phyloP scores from a whole-genome alignment of 2,888 invertebrate species.

The Platycheirus albimanus region DNA sequence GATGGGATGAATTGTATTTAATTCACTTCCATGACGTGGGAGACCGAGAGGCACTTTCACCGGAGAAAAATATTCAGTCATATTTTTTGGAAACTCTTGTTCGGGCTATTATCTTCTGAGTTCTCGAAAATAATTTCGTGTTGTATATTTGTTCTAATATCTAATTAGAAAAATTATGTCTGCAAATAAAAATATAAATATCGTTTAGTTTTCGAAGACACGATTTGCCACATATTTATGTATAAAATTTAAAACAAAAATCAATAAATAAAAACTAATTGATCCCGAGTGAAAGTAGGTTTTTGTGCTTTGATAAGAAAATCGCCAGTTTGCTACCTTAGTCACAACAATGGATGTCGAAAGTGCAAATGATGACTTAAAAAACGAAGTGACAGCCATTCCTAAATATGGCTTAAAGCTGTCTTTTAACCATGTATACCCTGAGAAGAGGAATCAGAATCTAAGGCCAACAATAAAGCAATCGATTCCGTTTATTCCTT shows the following conservation, averaged over 20 bases:
- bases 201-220: no score
- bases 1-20: slow-evolving; percentile 10
- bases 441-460: slow-evolving; percentile 88
- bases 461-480: slow-evolving; percentile 87
- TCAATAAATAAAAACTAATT: slow-evolving; percentile 20
- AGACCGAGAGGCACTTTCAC: slow-evolving; percentile 8
- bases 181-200: slow-evolving; percentile 20
- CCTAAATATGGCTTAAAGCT: slow-evolving; percentile 89
- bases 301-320: neutral
- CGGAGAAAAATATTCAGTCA: slow-evolving; percentile 45
- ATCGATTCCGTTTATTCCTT: slow-evolving; percentile 87
- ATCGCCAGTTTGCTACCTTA: neutral
- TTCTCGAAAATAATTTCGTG: no score
- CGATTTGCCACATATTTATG: no score
- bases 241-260: neutral
- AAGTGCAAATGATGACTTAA: slow-evolving; percentile 79
- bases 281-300: slow-evolving; percentile 56
- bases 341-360: slow-evolving; percentile 77
- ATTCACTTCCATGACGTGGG: slow-evolving; percentile 27
- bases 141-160: no score
- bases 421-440: slow-evolving; percentile 89
- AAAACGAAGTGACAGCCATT: slow-evolving; percentile 81
- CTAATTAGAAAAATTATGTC: slow-evolving; percentile 8
- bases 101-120: slow-evolving; percentile 11
- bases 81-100: slow-evolving; percentile 40